Evolutionary conservation across 2,888 invertebrate species (phyloP).

Genomic region (Oxyteleia sp.): DNA sequence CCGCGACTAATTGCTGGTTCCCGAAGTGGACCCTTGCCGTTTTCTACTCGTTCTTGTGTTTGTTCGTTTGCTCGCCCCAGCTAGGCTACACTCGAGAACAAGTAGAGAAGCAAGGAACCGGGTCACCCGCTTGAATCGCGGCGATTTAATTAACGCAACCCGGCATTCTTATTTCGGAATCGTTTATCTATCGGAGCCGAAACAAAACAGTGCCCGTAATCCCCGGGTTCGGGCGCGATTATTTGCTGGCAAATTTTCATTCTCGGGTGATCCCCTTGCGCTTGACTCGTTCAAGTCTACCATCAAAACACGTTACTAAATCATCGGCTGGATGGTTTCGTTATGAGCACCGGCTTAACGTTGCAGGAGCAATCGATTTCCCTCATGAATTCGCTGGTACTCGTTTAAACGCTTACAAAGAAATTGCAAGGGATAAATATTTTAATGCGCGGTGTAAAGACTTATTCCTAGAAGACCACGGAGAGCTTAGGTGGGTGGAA

Average conservation of each 20-base stretch:
- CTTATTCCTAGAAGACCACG: conserved; percentile 32
- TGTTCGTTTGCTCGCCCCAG: too few species aligned
- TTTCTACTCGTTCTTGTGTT: conserved; percentile 46
- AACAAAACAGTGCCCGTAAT: too few species aligned
- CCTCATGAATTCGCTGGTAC: conserved; percentile 5
- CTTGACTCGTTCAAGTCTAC: too few species aligned
- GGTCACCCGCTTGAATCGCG: too few species aligned
- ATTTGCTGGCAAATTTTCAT: too few species aligned
- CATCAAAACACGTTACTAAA: conserved; percentile 18
- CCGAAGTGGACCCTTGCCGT: conserved; percentile 43
- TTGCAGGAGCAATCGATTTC: conserved; percentile 21
- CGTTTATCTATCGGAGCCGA: too few species aligned
- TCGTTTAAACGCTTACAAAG: conserved; percentile 14
- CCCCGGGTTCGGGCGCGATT: too few species aligned
- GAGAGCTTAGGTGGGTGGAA: not conserved
- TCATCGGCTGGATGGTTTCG: conserved; percentile 5
- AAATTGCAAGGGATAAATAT: conserved; percentile 35
- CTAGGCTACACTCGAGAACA: too few species aligned
- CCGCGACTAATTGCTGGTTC: conserved; percentile 45
- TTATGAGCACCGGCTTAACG: conserved; percentile 7
- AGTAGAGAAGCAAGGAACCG: too few species aligned
- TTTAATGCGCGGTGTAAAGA: conserved; percentile 37
- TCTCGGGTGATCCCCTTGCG: too few species aligned
- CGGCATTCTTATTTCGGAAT: too few species aligned
- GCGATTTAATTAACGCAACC: too few species aligned